Evolutionary conservation across 2,113 vertebrate species (phyloP), one percentile per base, ranked within the genome.

Genomic region (Plecotus auritus): DNA sequence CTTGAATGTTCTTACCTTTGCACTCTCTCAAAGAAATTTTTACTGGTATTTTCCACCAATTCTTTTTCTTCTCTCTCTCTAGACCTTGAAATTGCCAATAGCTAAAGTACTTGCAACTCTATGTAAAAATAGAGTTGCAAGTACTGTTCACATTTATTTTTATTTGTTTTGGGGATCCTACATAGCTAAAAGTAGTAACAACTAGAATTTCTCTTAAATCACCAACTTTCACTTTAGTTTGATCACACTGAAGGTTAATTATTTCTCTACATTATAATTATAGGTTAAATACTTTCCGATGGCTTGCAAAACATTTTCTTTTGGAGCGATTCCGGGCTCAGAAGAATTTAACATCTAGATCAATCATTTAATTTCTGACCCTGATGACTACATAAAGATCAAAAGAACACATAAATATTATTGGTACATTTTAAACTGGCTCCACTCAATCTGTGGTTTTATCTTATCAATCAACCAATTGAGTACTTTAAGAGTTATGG

Each of bases 281-380:
- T 32, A 83, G 28, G 12, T 37, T 89, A 76, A 87, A 49, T 67
- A 83, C 14, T 35, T 70, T 35, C 69, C 74, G 14, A 61, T 30
- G 14, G 74, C 26, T 18, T 70, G 28, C 20, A 47, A 90, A 85
- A n/a, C 7, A 67, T 59, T 82, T 93, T 72, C 26, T 67, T 70
- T 51, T 16, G 32, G 37, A 20, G 45, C 72, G 12, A 86, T 42
- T 66, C 13, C 37, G 37, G 40, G 59, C 18, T 37, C 37, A 84
- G 64, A 91, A 85, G n/a, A 95, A 87, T 51, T 80, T 86, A 26
- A 35, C 80, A 76, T n/a, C 74, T 35, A 82, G 85, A 76, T 64
- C n/a, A 82, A 37, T 61, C 81, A 83, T 86, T 82, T 85, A 35
- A 90, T 49, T 94, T 69, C n/a, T 85, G 37, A 69, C 28, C 22